These are phyloP conservation scores for Macrosoma leucophasiata DNA, from an alignment of 2,888 invertebrate species.

Conservation along the genomic window DNA sequence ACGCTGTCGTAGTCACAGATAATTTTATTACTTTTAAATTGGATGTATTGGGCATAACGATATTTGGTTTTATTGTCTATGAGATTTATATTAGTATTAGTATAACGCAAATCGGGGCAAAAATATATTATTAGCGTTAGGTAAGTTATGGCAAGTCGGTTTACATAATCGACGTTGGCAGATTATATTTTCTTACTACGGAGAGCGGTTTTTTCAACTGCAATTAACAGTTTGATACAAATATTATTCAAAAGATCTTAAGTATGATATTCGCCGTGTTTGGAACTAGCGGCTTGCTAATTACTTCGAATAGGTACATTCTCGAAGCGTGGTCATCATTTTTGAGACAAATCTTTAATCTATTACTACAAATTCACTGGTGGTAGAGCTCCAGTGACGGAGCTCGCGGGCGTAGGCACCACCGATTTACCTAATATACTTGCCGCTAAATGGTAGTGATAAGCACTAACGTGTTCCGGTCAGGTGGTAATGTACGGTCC, in stretches of 20 bases:
- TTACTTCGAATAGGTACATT: constrained; percentile 19
- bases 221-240: constrained; percentile 10
- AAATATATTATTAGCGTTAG: no score
- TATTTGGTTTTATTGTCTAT: not conserved
- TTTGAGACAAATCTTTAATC: constrained; percentile 3
- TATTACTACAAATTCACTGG: no score
- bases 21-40: constrained; percentile 21
- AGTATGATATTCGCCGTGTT: constrained; percentile 3
- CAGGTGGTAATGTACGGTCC: no score
- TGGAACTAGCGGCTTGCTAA: constrained; percentile 29
- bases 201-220: not conserved
- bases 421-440: no score
- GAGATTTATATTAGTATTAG: not conserved
- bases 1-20: constrained; percentile 39
- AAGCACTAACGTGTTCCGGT: no score
- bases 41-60: constrained; percentile 1
- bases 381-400: no score
- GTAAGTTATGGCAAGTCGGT: no score
- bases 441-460: no score
- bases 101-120: no score
- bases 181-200: constrained; percentile 3
- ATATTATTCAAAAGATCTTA: no score
- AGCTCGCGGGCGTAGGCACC: no score
- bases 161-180: no score
- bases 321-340: constrained; percentile 2